These are phyloP conservation scores for Marasmarcha lunaedactyla DNA, from an alignment of 2,888 invertebrate genomes.

Conservation along the genomic window DNA sequence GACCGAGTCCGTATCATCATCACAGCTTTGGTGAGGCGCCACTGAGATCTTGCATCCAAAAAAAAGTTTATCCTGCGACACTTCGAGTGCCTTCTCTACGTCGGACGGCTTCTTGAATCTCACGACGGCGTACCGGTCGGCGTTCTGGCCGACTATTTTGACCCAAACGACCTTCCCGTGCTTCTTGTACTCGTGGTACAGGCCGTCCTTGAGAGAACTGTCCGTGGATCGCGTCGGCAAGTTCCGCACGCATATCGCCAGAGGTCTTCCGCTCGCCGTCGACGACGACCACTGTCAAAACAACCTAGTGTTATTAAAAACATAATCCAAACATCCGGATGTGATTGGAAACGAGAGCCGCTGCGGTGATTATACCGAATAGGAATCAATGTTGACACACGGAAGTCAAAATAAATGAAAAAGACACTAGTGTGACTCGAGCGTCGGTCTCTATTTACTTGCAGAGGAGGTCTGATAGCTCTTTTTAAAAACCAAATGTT, in stretches of 20 bases:
- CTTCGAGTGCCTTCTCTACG: conserved; percentile 95
- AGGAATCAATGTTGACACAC: background rate
- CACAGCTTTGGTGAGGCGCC: conserved; percentile 91
- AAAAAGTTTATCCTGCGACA: conserved; percentile 95
- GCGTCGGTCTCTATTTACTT: too few species aligned
- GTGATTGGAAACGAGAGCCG: background rate
- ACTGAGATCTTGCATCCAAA: conserved; percentile 98
- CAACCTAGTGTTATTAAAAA: conserved; percentile 7
- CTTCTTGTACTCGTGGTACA: conserved; percentile 99
- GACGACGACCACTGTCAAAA: conserved; percentile 69
- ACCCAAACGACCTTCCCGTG: conserved; percentile 98
- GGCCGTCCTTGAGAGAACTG: conserved; percentile 95
- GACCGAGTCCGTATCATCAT: conserved; percentile 86
- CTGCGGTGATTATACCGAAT: background rate
- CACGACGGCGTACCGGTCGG: conserved; percentile 89
- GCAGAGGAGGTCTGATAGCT: too few species aligned
- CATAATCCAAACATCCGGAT: conserved; percentile 1
- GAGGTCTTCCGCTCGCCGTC: conserved; percentile 78
- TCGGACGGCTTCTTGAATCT: conserved; percentile 98
- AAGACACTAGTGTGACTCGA: too few species aligned
- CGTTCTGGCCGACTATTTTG: conserved; percentile 91
- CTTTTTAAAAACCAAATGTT: too few species aligned
- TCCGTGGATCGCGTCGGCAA: conserved; percentile 91
- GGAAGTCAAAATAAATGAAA: too few species aligned
- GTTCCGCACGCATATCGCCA: conserved; percentile 92